Base-by-base conservation (phyloP, 2,888 invertebrate species). In the Pterostichus madidus region DNA sequence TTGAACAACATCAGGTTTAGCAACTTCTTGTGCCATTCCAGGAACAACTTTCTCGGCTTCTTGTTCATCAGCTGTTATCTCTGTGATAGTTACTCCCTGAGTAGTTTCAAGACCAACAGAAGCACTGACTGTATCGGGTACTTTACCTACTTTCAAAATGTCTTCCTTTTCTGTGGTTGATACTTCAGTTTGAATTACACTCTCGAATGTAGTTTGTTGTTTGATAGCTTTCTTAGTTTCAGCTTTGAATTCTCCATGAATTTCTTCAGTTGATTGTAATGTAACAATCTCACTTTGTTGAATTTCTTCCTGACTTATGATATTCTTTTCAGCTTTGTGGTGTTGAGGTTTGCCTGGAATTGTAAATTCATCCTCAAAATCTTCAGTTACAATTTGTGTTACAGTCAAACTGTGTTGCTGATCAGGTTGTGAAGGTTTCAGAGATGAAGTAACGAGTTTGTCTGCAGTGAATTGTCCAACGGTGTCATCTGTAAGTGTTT, bases 351-450 rank as follows among this genome's bases (percentile, higher is more conserved):
- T 85, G 49, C 88, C 87, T 78, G 86, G 85, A 56, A 84, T 59
- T 56, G 49, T 84, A 11, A 90, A 87, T 59, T 85, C 85, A 75
- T 87, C 88, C 85, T 89, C 89, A 82, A 87, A 87, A 76, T 89
- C 88, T 80, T 89, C 87, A n/a, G 88, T 85, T 73, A 86, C 86
- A 64, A 89, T 88, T 86, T 92, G 91, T 76, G 91, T 91, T 80
- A 92, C 88, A 76, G 92, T 88, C 68, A 92, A 85, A 84, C 92
- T 90, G 85, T 91, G 90, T 77, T 89, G 89, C 80, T 88, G 86
- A 71, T 88, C 85, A 80, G 88, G 85, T 78, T 86, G 86, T n/a
- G 89, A 88, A 49, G 84, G 87, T 86, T 87, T 90, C 84, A 86
- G 86, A 81, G 84, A 86, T 39, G 87, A 88, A 83, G 86, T 64